Percentiles rank a stretch among this genome's conserved stretches.
Conservation (phyloP, 2,888 invertebrate species). For the Conchocele bisecta region DNA sequence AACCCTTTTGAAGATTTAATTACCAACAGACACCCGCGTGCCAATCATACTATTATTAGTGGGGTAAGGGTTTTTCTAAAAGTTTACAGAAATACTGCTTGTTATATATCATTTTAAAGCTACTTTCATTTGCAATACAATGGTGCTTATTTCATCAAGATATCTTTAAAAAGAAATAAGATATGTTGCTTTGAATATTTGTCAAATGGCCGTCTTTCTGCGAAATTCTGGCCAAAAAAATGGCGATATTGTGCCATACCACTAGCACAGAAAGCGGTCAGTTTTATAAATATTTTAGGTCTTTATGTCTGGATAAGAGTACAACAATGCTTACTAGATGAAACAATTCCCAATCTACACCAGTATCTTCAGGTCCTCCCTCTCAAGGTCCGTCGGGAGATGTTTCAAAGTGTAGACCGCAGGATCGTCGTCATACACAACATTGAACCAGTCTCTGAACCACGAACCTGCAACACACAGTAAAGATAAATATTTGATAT, state of each 20-base stretch:
- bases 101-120: too few relatives aligned
- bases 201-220: slow-evolving; percentile 15
- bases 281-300: slow-evolving; percentile 11
- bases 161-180: slow-evolving; percentile 12
- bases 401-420: slow-evolving; percentile 15
- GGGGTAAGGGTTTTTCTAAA: slow-evolving; percentile 15
- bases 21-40: too few relatives aligned
- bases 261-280: too few relatives aligned
- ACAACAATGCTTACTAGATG: too few relatives aligned
- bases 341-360: slow-evolving; percentile 6
- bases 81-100: slow-evolving; percentile 12
- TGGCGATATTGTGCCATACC: too few relatives aligned
- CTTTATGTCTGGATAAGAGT: too few relatives aligned
- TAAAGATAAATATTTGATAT: too few relatives aligned
- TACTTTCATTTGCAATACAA: too few relatives aligned
- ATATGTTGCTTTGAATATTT: slow-evolving; percentile 11
- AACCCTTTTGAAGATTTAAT: too few relatives aligned
- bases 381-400: slow-evolving; percentile 10
- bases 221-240: slow-evolving; percentile 5
- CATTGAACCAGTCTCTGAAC: slow-evolving; percentile 19
- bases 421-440: slow-evolving; percentile 16
- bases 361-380: slow-evolving; percentile 13
- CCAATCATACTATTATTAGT: too few relatives aligned
- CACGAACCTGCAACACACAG: slow-evolving; percentile 24
- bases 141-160: slow-evolving; percentile 19